Base-by-base conservation (phyloP, 2,113 vertebrate genomes). In the Oriolus oriolus region DNA sequence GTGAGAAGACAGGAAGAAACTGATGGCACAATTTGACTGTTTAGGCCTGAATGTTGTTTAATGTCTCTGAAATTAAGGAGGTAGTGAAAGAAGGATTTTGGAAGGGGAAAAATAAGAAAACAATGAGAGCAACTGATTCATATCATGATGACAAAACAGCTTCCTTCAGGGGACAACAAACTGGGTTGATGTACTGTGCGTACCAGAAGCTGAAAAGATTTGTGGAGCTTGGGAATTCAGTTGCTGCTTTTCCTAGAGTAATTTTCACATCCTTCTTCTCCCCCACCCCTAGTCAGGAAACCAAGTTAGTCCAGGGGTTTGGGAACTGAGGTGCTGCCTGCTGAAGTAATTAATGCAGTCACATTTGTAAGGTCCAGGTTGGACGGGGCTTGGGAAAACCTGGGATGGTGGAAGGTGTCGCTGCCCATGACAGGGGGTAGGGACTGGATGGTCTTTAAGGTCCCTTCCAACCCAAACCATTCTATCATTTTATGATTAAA, bases 141-240 rank as follows among this genome's bases (percentile, higher is more conserved):
- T 47, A 47, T 39, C 76, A 35, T 37, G 13, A 57, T 78, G 70
- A 89, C 61, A 78, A 92, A 94, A 52, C 17, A 59, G 15, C n/a
- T 96, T 61, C 93, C 94, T 90, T 91, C 69, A 63, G 92, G 84
- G 90, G 81, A 84, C 84, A 90, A 33, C 66, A 94, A 73, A 63
- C 27, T 37, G 77, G 10, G 64, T 47, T 74, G 77, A 89, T 82
- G 61, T 76, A 44, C 65, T 84, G 47, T 39, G 61, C 2, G 7
- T 53, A 78, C 41, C 52, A 95, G 69, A 75, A 91, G 41, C 61
- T 69, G 69, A 61, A 84, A 96, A 57, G 31, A 85, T 82, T 94
- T 87, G 79, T 7, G 5, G 35, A 84, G 54, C 42, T 56, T 81
- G 64, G 60, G 35, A 89, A 89, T 81, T 93, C 3, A 47, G 13